These are phyloP conservation scores for Pygocentrus nattereri DNA, from an alignment of 2,797 vertebrate species.

Conservation along the genomic window DNA sequence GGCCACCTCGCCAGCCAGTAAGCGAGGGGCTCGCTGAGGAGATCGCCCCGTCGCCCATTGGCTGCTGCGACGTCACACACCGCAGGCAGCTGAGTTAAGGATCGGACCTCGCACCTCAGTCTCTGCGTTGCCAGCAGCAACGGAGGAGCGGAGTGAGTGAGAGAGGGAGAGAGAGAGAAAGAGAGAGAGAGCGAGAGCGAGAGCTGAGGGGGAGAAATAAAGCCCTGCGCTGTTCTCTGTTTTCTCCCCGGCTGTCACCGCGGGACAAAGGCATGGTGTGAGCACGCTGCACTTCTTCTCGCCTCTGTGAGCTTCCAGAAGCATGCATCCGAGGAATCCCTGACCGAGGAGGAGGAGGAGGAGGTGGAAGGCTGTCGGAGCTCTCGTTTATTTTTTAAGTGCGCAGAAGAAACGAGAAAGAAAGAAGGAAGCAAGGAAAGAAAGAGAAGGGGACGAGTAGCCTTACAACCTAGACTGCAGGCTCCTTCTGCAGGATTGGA, in stretches of 20 bases:
- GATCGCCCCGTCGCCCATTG: background rate
- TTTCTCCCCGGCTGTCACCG: background rate
- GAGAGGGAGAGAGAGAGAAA: background rate
- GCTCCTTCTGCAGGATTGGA: slow-evolving; percentile 15
- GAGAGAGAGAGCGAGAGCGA: background rate
- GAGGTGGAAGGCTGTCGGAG: background rate
- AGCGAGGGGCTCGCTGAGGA: background rate
- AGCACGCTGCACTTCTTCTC: background rate
- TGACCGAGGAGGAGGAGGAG: slow-evolving; percentile 38
- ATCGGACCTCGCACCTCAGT: slow-evolving; percentile 72
- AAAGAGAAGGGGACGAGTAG: slow-evolving; percentile 66
- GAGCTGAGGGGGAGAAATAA: background rate
- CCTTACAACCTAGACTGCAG: slow-evolving; percentile 52
- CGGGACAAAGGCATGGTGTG: slow-evolving; percentile 3
- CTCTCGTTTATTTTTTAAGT: slow-evolving; percentile 30
- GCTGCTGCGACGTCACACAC: slow-evolving; percentile 30
- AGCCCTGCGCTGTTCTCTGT: background rate
- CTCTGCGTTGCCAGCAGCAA: slow-evolving; percentile 74
- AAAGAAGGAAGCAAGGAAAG: slow-evolving; percentile 59
- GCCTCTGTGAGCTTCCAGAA: background rate
- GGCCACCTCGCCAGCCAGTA: no score
- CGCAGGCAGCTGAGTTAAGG: slow-evolving; percentile 30
- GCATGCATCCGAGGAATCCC: slow-evolving; percentile 72
- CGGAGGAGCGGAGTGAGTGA: slow-evolving; percentile 36
- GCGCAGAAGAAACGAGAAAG: slow-evolving; percentile 63